A percentile compares a stretch with the other conserved stretches of the same genome.
phyloP scores from a whole-genome alignment of 2,888 invertebrate genomes.

The Eilema depressum region DNA sequence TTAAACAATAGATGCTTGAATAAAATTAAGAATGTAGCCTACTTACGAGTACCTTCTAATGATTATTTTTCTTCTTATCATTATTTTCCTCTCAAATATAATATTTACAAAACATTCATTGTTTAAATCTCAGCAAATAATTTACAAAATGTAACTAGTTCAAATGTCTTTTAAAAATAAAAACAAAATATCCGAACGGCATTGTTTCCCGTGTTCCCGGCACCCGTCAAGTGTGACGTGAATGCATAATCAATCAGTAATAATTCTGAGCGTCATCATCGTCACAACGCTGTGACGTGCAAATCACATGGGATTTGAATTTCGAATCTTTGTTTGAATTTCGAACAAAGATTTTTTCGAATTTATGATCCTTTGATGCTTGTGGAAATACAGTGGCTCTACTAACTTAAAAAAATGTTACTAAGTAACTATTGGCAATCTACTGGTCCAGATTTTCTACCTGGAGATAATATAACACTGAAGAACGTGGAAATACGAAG shows the following conservation, averaged over 20 bases:
- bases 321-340: constrained; percentile 68
- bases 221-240: constrained; percentile 75
- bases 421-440: not conserved
- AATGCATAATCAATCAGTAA: constrained; percentile 86
- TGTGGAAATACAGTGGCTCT: not conserved
- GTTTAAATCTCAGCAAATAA: not conserved
- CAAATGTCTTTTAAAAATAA: constrained; percentile 9
- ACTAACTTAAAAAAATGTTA: not conserved
- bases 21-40: no score
- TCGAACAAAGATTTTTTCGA: constrained; percentile 74
- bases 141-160: not conserved
- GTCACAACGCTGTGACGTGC: constrained; percentile 68
- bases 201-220: constrained; percentile 68
- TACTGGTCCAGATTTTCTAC: not conserved
- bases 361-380: constrained; percentile 22
- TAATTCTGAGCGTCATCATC: constrained; percentile 70
- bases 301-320: constrained; percentile 78
- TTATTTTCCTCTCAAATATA: not conserved
- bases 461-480: no score
- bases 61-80: no score
- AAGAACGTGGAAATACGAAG: not conserved
- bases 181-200: constrained; percentile 43
- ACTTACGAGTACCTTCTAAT: no score
- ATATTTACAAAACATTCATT: not conserved
- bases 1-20: no score